phyloP scores from a whole-genome alignment of 1,140 invertebrate species.

The Hyposmocoma kahamanoa region DNA sequence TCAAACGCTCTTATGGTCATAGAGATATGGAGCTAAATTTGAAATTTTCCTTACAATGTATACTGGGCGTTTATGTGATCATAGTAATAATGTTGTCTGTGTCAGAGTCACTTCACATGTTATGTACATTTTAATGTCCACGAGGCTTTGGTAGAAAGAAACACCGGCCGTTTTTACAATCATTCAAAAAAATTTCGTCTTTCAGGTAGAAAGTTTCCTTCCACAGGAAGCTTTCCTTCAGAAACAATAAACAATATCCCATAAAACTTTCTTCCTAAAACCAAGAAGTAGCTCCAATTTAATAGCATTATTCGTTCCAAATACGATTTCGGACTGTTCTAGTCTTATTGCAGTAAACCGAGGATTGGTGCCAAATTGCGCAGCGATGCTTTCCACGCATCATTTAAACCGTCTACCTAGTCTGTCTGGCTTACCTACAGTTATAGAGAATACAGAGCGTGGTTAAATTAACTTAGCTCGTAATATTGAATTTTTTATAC shows the following conservation, averaged over 20 bases:
- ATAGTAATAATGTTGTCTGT: too few relatives aligned
- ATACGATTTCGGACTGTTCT: neutral
- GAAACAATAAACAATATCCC: neutral
- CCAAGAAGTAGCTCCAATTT: neutral
- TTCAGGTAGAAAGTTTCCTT: neutral
- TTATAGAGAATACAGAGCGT: neutral
- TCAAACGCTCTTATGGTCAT: too few relatives aligned
- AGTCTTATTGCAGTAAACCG: constrained; percentile 9
- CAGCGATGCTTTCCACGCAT: constrained; percentile 42
- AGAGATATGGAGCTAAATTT: too few relatives aligned
- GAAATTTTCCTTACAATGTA: too few relatives aligned
- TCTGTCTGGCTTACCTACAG: constrained; percentile 7
- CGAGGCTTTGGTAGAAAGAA: too few relatives aligned
- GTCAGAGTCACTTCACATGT: too few relatives aligned
- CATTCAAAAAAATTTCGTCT: neutral
- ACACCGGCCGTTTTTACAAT: too few relatives aligned
- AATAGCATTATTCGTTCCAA: neutral
- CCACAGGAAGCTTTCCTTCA: neutral
- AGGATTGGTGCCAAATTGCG: constrained; percentile 58
- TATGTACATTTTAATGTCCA: too few relatives aligned
- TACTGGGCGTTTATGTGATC: too few relatives aligned
- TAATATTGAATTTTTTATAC: too few relatives aligned
- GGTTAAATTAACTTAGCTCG: too few relatives aligned
- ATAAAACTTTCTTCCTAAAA: neutral
- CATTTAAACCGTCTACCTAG: constrained; percentile 39